These are phyloP conservation scores for Heliconius hewitsoni DNA, from an alignment of 1,140 invertebrate genomes.

Conservation along the genomic window DNA sequence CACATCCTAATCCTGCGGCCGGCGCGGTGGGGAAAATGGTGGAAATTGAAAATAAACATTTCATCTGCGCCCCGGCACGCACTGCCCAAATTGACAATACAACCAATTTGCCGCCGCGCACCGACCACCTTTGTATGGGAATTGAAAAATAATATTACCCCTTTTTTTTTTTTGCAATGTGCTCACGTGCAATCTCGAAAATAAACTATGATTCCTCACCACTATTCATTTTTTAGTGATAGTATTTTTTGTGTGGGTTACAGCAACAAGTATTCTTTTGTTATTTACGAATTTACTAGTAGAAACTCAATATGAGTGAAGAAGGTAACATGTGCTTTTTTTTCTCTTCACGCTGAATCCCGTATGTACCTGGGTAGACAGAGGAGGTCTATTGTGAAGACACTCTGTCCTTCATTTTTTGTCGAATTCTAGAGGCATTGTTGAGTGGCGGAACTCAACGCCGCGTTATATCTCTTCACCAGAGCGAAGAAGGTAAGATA, in stretches of 20 bases:
- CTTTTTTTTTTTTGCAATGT: constrained; percentile 67
- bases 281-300: neutral
- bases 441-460: too few relatives aligned
- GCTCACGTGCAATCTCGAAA: constrained; percentile 73
- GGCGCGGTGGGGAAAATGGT: constrained; percentile 71
- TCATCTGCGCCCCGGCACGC: constrained; percentile 77
- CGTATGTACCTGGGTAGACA: too few relatives aligned
- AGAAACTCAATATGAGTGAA: neutral
- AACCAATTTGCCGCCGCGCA: constrained; percentile 77
- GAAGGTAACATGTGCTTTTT: too few relatives aligned
- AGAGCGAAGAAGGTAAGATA: too few relatives aligned
- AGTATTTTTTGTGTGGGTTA: neutral
- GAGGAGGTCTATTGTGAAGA: too few relatives aligned
- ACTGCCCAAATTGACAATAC: constrained; percentile 81
- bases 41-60: constrained; percentile 82
- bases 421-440: too few relatives aligned
- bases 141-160: constrained; percentile 81
- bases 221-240: constrained; percentile 25
- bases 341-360: too few relatives aligned
- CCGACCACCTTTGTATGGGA: constrained; percentile 80
- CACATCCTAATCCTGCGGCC: constrained; percentile 73
- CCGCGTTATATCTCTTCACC: too few relatives aligned
- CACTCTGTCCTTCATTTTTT: too few relatives aligned
- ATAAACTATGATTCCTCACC: constrained; percentile 66
- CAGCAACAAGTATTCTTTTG: constrained; percentile 15